A percentile compares a stretch with the other conserved stretches of the same genome.
Evolutionary conservation across 2,888 invertebrate genomes (phyloP).

Genomic region (Clunio marinus): DNA sequence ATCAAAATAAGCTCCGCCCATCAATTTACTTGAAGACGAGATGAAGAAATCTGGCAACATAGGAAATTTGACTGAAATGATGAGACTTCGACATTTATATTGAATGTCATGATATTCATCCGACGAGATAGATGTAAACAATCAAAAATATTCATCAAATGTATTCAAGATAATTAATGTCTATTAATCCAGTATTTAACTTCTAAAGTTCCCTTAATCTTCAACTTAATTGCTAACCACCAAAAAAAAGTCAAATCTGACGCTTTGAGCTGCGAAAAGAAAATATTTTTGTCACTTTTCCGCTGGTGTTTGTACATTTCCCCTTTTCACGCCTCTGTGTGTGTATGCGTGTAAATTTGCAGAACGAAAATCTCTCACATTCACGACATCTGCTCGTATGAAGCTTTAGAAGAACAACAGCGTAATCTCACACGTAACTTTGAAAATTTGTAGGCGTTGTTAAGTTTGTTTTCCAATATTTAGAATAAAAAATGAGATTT

Average conservation of each 20-base stretch:
- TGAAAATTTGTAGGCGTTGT: slow-evolving; percentile 33
- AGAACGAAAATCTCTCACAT: slow-evolving; percentile 1
- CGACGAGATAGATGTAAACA: too few species aligned
- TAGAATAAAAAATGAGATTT: slow-evolving; percentile 19
- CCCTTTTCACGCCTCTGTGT: slow-evolving; percentile 8
- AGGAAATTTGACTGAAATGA: too few species aligned
- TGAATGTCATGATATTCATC: too few species aligned
- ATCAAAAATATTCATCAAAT: too few species aligned
- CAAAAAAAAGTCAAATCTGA: not conserved
- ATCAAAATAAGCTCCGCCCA: not conserved
- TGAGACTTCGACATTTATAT: too few species aligned
- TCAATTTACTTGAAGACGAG: not conserved
- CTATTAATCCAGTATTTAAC: too few species aligned
- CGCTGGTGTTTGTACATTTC: slow-evolving; percentile 15
- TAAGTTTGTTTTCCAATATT: slow-evolving; percentile 33
- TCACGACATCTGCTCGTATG: slow-evolving; percentile 17
- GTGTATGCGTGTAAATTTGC: not conserved
- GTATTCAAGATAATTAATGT: too few species aligned
- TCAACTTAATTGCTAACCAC: too few species aligned
- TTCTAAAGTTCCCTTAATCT: too few species aligned
- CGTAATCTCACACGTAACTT: slow-evolving; percentile 28
- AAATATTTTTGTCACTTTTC: not conserved
- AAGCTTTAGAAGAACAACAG: slow-evolving; percentile 4
- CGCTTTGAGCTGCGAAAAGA: not conserved
- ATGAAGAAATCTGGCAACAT: slow-evolving; percentile 1